These are phyloP conservation scores for Odontomachus brunneus DNA, from an alignment of 1,140 invertebrate species.

Conservation along the genomic window DNA sequence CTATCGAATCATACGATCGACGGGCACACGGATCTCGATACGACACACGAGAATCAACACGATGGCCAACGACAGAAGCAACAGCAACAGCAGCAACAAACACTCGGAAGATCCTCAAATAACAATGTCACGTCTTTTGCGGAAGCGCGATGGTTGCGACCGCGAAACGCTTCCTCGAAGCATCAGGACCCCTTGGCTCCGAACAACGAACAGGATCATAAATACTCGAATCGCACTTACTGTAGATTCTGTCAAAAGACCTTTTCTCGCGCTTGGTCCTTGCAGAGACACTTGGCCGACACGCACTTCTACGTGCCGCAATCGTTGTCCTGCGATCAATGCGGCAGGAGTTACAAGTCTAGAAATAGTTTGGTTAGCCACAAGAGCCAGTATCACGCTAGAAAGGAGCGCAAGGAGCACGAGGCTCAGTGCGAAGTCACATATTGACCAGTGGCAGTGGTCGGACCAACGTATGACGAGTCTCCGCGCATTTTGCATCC, in stretches of 20 bases:
- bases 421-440: slow-evolving; percentile 72
- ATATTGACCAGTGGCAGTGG: slow-evolving; percentile 56
- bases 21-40: slow-evolving; percentile 43
- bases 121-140: slow-evolving; percentile 45
- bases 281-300: slow-evolving; percentile 86
- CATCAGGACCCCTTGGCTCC: slow-evolving; percentile 18
- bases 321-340: slow-evolving; percentile 84
- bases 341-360: slow-evolving; percentile 85
- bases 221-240: slow-evolving; percentile 74
- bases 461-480: slow-evolving; percentile 11
- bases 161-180: slow-evolving; percentile 49
- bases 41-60: slow-evolving; percentile 17
- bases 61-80: background rate
- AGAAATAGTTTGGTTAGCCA: slow-evolving; percentile 86
- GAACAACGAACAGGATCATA: slow-evolving; percentile 58
- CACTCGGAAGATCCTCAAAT: slow-evolving; percentile 12
- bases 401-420: slow-evolving; percentile 79
- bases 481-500: background rate
- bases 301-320: slow-evolving; percentile 86
- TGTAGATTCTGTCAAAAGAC: slow-evolving; percentile 85
- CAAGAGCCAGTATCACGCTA: slow-evolving; percentile 86
- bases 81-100: slow-evolving; percentile 39
- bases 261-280: slow-evolving; percentile 85
- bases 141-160: slow-evolving; percentile 60
- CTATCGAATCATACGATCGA: slow-evolving; percentile 65